These are phyloP conservation scores for Desoria tigrina DNA, from an alignment of 2,888 invertebrate species.

Conservation along the genomic window DNA sequence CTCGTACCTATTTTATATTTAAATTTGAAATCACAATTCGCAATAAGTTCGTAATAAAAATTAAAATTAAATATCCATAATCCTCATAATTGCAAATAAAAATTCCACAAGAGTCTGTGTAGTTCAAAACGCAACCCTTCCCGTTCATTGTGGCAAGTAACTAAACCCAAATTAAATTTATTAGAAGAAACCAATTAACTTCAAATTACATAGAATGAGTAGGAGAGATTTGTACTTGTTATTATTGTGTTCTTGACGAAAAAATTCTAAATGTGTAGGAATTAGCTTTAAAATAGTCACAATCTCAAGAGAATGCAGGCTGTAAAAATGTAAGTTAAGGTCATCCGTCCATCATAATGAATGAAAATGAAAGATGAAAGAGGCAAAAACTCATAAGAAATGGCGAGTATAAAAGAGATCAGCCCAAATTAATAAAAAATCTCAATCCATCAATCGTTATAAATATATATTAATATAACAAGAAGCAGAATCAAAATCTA, in stretches of 20 bases:
- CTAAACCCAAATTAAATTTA: constrained; percentile 6
- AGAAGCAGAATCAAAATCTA: too few relatives aligned
- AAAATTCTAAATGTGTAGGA: neutral
- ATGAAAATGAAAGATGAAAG: neutral
- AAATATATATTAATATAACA: neutral
- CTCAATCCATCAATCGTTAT: too few relatives aligned
- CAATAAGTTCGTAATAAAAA: neutral
- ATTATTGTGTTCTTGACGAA: too few relatives aligned
- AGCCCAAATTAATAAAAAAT: constrained; percentile 14
- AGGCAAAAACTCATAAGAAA: constrained; percentile 9
- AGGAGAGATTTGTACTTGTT: neutral
- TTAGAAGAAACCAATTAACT: neutral
- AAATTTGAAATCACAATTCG: too few relatives aligned
- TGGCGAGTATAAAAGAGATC: constrained; percentile 12
- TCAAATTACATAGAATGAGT: neutral
- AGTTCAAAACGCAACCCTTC: too few relatives aligned
- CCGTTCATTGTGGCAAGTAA: neutral
- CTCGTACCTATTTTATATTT: too few relatives aligned
- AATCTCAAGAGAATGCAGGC: neutral
- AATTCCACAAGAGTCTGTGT: neutral
- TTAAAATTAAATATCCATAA: neutral
- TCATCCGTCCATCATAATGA: constrained; percentile 17
- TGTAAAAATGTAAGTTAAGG: constrained; percentile 16
- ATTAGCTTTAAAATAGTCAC: neutral
- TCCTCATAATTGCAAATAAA: neutral